Base-by-base conservation (phyloP, 2,797 vertebrate genomes). In the Cirrhinus mrigala region DNA sequence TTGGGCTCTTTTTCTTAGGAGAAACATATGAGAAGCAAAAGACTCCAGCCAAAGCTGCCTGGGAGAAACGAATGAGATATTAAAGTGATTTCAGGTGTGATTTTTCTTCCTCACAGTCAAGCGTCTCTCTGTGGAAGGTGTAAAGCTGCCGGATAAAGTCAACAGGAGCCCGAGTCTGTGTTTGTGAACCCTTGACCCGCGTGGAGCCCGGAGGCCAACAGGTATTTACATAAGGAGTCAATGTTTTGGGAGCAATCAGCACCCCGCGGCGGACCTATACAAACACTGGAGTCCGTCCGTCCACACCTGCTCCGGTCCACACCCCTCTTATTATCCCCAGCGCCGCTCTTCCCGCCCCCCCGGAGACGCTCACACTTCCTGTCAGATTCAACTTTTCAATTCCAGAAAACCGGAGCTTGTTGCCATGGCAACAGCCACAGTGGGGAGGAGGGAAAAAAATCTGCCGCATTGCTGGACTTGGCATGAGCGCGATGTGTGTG, bases 351-450 rank as follows among this genome's bases (percentile, higher is more conserved):
- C 40, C 40, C 40, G 40, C 82, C n/a, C 52, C 52, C 48, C 24
- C 10, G n/a, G 29, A 75, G 44, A 48, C 24, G 0, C 48, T 3
- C 73, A 22, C 90, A 94, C 93, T 95, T 95, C 93, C 92, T 94
- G 92, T 94, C 92, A 95, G 92, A 92, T 94, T 92, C 91, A 90
- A 92, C 91, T 94, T 94, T 94, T 93, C 92, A 93, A 92, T 88
- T 92, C 93, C 93, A 95, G 93, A 94, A 95, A 88, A 94, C 91
- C 91, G 88, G 91, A 94, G 94, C 94, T 92, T 94, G 95, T 96
- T 95, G 94, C 95, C 89, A 95, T 95, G 94, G 95, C 94, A 95
- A 96, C 95, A 94, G 91, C 90, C 92, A 93, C 91, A 92, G 91
- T 90, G 90, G 86, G 88, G 50, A 88, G 89, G 89, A 86, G 79